Conservation (phyloP, 2,888 invertebrate genomes). For the Lasiommata megera region DNA sequence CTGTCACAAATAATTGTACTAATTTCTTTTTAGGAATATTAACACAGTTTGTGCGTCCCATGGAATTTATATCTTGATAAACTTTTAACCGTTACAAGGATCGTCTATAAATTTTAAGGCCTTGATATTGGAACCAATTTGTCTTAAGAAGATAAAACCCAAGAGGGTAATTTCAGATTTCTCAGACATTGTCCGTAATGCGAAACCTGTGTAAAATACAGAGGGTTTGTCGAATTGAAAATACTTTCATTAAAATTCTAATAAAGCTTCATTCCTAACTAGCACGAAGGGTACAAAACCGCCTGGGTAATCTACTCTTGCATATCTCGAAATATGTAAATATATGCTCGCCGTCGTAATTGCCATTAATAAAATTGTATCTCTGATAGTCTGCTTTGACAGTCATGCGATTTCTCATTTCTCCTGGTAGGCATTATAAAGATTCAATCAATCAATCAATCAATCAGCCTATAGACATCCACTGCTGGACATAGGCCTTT, state of each 20-base stretch:
- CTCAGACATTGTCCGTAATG: slow-evolving; percentile 20
- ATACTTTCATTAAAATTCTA: slow-evolving; percentile 9
- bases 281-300: no score
- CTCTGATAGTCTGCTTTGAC: no score
- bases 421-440: no score
- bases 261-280: neutral
- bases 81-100: slow-evolving; percentile 3
- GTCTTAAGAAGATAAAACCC: slow-evolving; percentile 28
- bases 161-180: slow-evolving; percentile 31
- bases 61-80: slow-evolving; percentile 18
- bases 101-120: slow-evolving; percentile 18
- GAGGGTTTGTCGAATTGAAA: slow-evolving; percentile 27
- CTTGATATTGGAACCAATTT: slow-evolving; percentile 23
- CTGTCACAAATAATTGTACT: no score
- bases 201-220: slow-evolving; percentile 34
- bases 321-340: no score
- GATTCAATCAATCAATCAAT: no score
- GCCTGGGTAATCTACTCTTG: no score
- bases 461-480: no score
- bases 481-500: no score
- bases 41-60: neutral
- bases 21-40: neutral
- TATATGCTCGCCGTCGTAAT: no score
- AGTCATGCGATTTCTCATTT: no score
- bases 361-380: no score